Conservation (phyloP, 2,888 invertebrate species). For the Tenthredo notha region DNA sequence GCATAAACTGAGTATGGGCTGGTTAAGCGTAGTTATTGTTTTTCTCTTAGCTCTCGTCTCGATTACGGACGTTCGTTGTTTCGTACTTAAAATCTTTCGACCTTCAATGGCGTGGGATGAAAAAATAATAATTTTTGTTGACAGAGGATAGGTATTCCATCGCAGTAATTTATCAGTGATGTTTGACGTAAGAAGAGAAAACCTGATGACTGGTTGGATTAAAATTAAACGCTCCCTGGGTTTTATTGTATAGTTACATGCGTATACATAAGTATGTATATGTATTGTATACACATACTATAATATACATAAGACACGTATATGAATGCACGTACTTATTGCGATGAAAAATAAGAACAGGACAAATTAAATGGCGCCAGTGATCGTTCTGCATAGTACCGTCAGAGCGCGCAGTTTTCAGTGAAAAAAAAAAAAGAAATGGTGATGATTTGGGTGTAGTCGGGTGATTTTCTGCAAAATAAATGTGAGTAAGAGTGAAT, state of each 20-base stretch:
- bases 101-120: constrained; percentile 33
- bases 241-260: constrained; percentile 29
- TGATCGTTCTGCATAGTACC: constrained; percentile 63
- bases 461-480: constrained; percentile 70
- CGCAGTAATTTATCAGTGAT: constrained; percentile 19
- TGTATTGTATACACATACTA: neutral
- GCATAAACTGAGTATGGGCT: constrained; percentile 30
- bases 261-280: neutral
- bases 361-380: constrained; percentile 51
- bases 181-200: constrained; percentile 42
- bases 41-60: constrained; percentile 21
- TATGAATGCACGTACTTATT: neutral
- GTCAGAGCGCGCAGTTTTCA: constrained; percentile 62
- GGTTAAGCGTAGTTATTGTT: constrained; percentile 18
- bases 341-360: constrained; percentile 42
- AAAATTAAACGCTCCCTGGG: constrained; percentile 48
- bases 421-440: constrained; percentile 68
- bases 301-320: neutral
- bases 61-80: constrained; percentile 28
- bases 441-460: constrained; percentile 77
- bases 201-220: constrained; percentile 48
- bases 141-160: constrained; percentile 16
- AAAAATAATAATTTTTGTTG: constrained; percentile 22
- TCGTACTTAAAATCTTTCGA: constrained; percentile 28
- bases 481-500: constrained; percentile 72